A percentile compares a stretch with the other conserved stretches of the same genome.
phyloP scores from a whole-genome alignment of 2,797 vertebrate genomes.

The Hoplostethus mediterraneus region DNA sequence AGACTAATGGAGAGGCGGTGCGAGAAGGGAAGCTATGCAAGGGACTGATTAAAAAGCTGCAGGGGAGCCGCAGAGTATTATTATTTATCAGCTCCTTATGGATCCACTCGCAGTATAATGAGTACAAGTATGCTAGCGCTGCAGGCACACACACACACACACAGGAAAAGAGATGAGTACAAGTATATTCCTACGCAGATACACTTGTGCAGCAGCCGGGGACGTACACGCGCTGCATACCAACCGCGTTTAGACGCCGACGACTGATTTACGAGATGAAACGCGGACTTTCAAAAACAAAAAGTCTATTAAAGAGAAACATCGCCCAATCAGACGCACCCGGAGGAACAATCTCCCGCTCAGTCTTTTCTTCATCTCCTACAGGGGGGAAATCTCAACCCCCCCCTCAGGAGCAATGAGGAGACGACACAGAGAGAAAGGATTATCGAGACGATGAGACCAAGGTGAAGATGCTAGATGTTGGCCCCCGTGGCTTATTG shows the following conservation, averaged over 20 bases:
- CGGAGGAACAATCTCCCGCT: no score
- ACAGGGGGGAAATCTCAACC: no score
- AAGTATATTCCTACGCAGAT: slow-evolving; percentile 11
- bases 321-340: background rate
- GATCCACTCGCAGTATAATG: slow-evolving; percentile 19
- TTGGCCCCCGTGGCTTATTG: no score
- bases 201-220: background rate
- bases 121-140: slow-evolving; percentile 9
- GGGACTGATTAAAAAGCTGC: slow-evolving; percentile 57
- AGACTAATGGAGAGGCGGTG: slow-evolving; percentile 18
- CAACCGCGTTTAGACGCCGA: no score
- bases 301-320: background rate
- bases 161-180: background rate
- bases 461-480: no score
- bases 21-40: background rate
- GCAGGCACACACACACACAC: slow-evolving; percentile 3
- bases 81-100: slow-evolving; percentile 61
- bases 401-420: no score
- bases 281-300: background rate
- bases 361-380: no score
- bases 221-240: background rate
- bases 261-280: slow-evolving; percentile 4
- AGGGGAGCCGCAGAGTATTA: slow-evolving; percentile 31
- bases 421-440: no score
- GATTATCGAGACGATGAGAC: no score